Percentiles rank a stretch among this genome's conserved stretches.
These are phyloP conservation scores for Polypedilum vanderplanki DNA, from an alignment of 1,140 invertebrate species.

Conservation along the genomic window DNA sequence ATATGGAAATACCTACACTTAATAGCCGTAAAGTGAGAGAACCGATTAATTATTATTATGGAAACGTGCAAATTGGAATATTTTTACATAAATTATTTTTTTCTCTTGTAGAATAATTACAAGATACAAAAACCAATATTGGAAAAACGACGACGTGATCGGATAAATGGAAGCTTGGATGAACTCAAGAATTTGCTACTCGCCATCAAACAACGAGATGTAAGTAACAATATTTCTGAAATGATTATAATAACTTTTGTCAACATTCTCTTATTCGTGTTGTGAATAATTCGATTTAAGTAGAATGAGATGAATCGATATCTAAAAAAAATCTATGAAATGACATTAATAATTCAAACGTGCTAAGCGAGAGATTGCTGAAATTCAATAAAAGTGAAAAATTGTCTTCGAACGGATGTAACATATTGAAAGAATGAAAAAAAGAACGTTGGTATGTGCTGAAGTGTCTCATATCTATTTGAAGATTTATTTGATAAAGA, in stretches of 20 bases:
- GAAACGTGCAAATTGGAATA: neutral
- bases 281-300: neutral
- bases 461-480: too few relatives aligned
- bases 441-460: too few relatives aligned
- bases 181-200: neutral
- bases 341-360: constrained; percentile 18
- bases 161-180: neutral
- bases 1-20: neutral
- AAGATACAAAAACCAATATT: constrained; percentile 26
- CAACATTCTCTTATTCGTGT: neutral
- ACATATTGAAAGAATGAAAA: too few relatives aligned
- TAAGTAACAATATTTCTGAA: neutral
- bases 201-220: constrained; percentile 14
- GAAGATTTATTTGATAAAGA: too few relatives aligned
- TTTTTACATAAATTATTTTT: neutral
- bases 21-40: constrained; percentile 24
- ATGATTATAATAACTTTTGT: constrained; percentile 9
- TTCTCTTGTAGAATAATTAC: constrained; percentile 16
- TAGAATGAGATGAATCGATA: too few relatives aligned
- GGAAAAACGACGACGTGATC: constrained; percentile 21
- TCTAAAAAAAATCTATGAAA: neutral
- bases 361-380: neutral
- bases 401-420: too few relatives aligned
- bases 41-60: neutral
- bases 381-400: too few relatives aligned